A percentile compares a stretch with the other conserved stretches of the same genome.
These are phyloP conservation scores for human (Homo sapiens) DNA, from an alignment of 2,113 vertebrate genomes.

Conservation along the genomic window GRCh38 chr12:5832501-5833000, in stretches of 20 bases:
- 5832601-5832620: conserved; percentile 83
- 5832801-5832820: neutral
- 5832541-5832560: conserved; percentile 85
- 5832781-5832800: neutral
- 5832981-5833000: neutral
- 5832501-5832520: conserved; percentile 87
- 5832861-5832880: neutral
- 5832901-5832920: neutral
- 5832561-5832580: conserved; percentile 87
- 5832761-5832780: neutral
- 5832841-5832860: neutral
- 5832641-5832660: neutral
- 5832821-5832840: neutral
- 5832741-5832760: neutral
- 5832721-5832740: neutral
- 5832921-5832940: neutral
- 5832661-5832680: neutral
- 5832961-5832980: neutral
- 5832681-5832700: neutral
- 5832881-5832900: neutral
- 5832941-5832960: neutral
- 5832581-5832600: conserved; percentile 91
- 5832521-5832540: conserved; percentile 91
- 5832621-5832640: neutral
- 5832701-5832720: neutral